These are phyloP conservation scores for Homarus americanus DNA, from an alignment of 1,140 invertebrate species.

Conservation along the genomic window DNA sequence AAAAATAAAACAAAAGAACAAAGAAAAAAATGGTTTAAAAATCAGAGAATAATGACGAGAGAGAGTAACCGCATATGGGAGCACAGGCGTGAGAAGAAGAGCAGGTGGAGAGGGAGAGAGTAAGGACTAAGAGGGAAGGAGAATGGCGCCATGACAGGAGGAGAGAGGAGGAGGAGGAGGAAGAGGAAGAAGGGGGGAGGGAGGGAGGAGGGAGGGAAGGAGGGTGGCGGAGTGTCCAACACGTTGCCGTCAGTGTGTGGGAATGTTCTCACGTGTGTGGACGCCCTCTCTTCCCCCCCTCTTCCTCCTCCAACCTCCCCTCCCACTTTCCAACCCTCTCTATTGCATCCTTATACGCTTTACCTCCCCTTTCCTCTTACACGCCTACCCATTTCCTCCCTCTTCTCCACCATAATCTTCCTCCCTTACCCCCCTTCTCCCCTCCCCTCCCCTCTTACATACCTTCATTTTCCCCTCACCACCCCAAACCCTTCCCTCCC, in stretches of 20 bases:
- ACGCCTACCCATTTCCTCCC: background rate
- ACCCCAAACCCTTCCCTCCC: no score
- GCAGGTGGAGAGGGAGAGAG: conserved; percentile 17
- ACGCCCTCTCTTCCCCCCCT: background rate
- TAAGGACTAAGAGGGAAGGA: background rate
- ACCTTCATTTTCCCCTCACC: background rate
- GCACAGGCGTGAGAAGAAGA: background rate
- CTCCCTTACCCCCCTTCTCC: no score
- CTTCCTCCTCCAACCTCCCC: background rate
- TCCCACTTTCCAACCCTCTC: background rate
- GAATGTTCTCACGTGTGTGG: background rate
- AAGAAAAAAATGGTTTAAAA: background rate
- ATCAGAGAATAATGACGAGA: no score
- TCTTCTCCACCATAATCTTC: background rate
- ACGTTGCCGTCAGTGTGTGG: background rate
- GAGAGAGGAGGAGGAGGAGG: background rate
- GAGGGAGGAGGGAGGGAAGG: background rate
- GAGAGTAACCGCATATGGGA: no score
- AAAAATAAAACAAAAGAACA: background rate
- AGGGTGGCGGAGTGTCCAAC: background rate
- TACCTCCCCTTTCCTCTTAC: background rate
- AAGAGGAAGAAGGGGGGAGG: background rate
- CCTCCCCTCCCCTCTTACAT: no score
- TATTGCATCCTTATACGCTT: no score
- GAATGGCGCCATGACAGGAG: background rate